Evolutionary conservation across 2,797 vertebrate genomes (phyloP).

Genomic region (Chelidonichthys spinosus): DNA sequence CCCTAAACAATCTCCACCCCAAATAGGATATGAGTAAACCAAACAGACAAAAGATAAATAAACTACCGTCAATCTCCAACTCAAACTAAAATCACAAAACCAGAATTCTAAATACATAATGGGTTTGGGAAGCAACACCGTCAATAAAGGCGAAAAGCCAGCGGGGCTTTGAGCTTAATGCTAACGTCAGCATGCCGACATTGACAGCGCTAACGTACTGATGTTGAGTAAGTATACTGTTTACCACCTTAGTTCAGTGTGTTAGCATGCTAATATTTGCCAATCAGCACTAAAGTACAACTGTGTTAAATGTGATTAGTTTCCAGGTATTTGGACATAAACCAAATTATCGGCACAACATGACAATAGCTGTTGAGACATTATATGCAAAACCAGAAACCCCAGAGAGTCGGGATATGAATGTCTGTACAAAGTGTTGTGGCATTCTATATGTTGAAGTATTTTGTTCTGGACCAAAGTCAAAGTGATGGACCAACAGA

Average conservation of each 20-base stretch:
- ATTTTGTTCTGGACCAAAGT: too few species aligned
- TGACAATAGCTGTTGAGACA: not conserved
- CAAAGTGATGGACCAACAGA: too few species aligned
- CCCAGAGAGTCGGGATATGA: not conserved
- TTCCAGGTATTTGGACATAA: not conserved
- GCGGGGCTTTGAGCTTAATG: not conserved
- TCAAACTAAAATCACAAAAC: too few species aligned
- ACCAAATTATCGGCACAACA: not conserved
- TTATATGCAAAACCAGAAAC: not conserved
- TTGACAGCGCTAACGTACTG: not conserved
- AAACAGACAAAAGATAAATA: too few species aligned
- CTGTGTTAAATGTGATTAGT: not conserved
- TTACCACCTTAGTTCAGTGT: not conserved
- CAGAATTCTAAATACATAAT: too few species aligned
- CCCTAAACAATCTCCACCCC: not conserved
- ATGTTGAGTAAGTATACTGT: not conserved
- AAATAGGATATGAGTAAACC: too few species aligned
- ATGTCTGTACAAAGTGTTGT: too few species aligned
- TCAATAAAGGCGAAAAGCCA: not conserved
- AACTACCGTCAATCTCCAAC: too few species aligned
- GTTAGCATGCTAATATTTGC: not conserved
- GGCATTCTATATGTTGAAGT: too few species aligned
- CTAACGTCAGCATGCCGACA: not conserved
- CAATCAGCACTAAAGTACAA: not conserved
- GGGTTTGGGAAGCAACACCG: not conserved